Conservation (phyloP, 2,113 vertebrate genomes). For the Poeciliopsis prolifica region DNA sequence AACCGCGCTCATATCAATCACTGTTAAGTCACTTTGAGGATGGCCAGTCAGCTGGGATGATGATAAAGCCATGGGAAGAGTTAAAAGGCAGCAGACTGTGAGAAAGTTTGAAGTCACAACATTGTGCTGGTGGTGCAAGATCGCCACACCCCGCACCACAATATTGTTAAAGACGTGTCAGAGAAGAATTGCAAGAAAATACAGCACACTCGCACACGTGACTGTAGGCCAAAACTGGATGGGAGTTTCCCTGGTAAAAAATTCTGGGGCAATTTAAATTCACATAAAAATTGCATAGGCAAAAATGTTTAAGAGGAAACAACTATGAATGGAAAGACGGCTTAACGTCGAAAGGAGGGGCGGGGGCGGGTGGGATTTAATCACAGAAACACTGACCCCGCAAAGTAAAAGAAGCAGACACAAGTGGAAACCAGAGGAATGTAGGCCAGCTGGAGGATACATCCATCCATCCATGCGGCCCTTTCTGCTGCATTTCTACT, state of each 20-base stretch:
- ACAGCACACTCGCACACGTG: neutral
- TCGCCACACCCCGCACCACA: conserved; percentile 4
- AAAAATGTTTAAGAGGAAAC: conserved; percentile 59
- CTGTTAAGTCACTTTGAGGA: conserved; percentile 53
- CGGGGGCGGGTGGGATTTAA: conserved; percentile 69
- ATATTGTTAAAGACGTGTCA: neutral
- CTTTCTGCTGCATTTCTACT: conserved; percentile 77
- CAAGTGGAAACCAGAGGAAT: conserved; percentile 80
- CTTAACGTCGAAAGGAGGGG: conserved; percentile 57
- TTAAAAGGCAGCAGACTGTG: conserved; percentile 38
- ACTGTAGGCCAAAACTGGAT: conserved; percentile 11
- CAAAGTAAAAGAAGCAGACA: conserved; percentile 78
- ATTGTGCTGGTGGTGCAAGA: neutral
- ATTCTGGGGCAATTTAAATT: conserved; percentile 58
- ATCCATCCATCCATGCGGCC: conserved; percentile 69
- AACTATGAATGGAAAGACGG: conserved; percentile 73
- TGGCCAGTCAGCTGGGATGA: conserved; percentile 51
- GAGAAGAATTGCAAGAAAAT: neutral
- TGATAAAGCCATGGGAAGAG: conserved; percentile 53
- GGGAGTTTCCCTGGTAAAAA: conserved; percentile 55
- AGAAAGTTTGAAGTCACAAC: conserved; percentile 34
- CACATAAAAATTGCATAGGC: conserved; percentile 40
- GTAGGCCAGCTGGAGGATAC: conserved; percentile 76
- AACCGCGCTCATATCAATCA: conserved; percentile 55
- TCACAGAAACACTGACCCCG: conserved; percentile 80